These are phyloP conservation scores for Gallinago solitaria DNA, from an alignment of 2,797 vertebrate genomes.

Conservation along the genomic window DNA sequence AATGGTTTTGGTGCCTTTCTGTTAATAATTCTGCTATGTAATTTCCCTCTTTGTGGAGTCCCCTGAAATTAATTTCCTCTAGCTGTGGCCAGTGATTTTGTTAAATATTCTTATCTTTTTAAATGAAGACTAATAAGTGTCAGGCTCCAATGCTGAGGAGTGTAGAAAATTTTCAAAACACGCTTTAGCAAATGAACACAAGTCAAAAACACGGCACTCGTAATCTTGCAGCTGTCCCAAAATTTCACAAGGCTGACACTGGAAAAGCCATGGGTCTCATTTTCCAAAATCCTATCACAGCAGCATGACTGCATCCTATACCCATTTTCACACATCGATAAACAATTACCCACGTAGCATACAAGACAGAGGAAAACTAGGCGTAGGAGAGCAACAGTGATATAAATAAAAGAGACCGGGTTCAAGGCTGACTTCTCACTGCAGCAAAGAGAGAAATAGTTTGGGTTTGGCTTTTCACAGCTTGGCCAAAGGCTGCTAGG, in stretches of 20 bases:
- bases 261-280: not conserved
- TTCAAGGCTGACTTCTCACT: not conserved
- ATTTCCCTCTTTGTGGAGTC: not conserved
- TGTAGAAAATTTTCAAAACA: not conserved
- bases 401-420: not conserved
- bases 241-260: not conserved
- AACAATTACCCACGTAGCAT: accelerated
- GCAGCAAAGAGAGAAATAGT: not conserved
- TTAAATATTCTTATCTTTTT: not conserved
- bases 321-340: not conserved
- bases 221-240: not conserved
- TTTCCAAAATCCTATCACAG: not conserved
- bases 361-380: not conserved
- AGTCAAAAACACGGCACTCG: not conserved
- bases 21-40: not conserved
- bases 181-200: not conserved
- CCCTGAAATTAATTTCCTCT: not conserved
- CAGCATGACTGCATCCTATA: not conserved
- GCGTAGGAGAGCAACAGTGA: not conserved
- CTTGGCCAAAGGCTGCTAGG: not conserved
- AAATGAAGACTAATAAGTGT: not conserved
- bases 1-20: not conserved
- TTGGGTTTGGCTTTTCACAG: not conserved
- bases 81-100: not conserved
- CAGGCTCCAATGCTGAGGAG: not conserved